A percentile compares a stretch with the other conserved stretches of the same genome.
Evolutionary conservation across 2,113 vertebrate genomes (phyloP).

Genomic region (Vulpes vulpes): DNA sequence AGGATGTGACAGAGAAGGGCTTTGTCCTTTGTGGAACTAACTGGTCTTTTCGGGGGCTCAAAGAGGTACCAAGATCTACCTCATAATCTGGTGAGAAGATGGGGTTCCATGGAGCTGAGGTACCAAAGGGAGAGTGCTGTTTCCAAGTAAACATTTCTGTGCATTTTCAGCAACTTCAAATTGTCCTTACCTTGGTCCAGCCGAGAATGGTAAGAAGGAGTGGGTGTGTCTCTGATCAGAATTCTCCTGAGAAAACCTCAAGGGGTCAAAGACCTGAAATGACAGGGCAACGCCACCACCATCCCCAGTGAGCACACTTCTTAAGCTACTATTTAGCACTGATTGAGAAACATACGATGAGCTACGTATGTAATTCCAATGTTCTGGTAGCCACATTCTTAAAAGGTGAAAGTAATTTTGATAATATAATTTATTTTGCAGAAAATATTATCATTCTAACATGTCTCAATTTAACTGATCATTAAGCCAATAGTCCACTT

Average conservation of each 20-base stretch:
- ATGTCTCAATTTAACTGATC: neutral
- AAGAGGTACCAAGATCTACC: neutral
- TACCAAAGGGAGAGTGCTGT: neutral
- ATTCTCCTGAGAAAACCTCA: constrained; percentile 95
- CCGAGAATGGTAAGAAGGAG: constrained; percentile 94
- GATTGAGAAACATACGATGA: neutral
- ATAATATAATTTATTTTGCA: neutral
- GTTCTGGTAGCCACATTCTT: neutral
- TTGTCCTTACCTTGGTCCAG: constrained; percentile 86
- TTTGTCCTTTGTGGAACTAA: neutral
- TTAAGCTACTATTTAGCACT: neutral
- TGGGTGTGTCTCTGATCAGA: constrained; percentile 89
- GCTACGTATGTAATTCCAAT: neutral
- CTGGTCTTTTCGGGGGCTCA: neutral
- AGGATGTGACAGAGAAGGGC: neutral
- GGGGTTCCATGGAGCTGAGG: neutral
- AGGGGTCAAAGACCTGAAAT: constrained; percentile 92
- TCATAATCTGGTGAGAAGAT: neutral
- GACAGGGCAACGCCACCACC: neutral
- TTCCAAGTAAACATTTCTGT: constrained; percentile 12
- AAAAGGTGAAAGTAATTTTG: constrained; percentile 16
- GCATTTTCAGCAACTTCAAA: constrained; percentile 39
- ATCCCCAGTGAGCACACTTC: neutral
- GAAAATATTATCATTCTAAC: neutral
- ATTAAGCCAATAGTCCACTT: constrained; percentile 14